Conservation (phyloP, 2,797 vertebrate species). For the Ceryle rudis region DNA sequence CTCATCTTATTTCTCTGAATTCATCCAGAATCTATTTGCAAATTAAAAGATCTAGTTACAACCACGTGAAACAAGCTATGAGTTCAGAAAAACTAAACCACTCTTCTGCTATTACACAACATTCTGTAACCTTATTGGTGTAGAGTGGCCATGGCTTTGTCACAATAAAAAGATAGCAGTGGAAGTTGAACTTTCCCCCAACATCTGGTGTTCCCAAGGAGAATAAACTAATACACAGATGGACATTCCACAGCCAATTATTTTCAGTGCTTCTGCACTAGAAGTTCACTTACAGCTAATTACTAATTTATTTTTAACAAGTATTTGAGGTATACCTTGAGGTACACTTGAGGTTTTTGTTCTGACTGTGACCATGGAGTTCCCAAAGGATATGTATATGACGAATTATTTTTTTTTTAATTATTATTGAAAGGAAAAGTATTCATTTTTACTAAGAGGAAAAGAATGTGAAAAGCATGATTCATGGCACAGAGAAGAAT, state of each 20-base stretch:
- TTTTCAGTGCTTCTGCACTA: not conserved
- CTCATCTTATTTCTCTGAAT: not conserved
- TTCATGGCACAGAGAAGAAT: not conserved
- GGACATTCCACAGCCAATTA: not conserved
- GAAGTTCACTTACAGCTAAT: not conserved
- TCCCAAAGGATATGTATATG: not conserved
- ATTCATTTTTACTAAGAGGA: not conserved
- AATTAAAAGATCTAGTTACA: not conserved
- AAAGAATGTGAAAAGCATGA: not conserved
- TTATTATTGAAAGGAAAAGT: not conserved
- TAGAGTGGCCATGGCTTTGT: not conserved
- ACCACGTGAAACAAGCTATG: not conserved
- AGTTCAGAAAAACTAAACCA: not conserved
- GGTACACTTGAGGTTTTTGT: not conserved
- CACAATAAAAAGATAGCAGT: accelerated
- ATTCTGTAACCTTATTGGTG: not conserved
- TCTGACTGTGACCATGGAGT: not conserved
- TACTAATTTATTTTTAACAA: not conserved
- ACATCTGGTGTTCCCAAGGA: not conserved
- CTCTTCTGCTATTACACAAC: not conserved
- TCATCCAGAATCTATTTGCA: not conserved
- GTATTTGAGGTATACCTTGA: not conserved
- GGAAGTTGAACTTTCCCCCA: not conserved
- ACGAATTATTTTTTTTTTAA: not conserved
- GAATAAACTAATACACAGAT: not conserved